Evolutionary conservation across 1,140 invertebrate genomes (phyloP), one percentile per base, ranked within the genome.

Genomic region (Trachymyrmex cornetzi): DNA sequence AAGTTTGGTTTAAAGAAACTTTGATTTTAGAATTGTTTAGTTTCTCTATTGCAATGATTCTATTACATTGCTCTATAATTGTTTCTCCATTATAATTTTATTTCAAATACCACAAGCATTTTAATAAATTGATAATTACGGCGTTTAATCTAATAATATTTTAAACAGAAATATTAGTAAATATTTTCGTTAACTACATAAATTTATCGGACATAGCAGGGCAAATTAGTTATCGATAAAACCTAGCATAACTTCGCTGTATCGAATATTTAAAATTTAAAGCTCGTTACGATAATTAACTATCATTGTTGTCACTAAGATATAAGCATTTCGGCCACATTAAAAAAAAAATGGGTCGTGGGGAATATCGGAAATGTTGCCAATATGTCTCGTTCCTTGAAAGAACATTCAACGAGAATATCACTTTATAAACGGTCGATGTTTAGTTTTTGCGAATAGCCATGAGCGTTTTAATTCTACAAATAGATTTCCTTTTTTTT

Each of bases 321-420:
- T 59, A 27, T 27, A 30, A 81, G 53, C 53, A 48, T 44, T 82
- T 82, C n/a, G 53, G 34, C 16, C 16, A 16, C 7, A 30, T 14
- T 44, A 22, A 3, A 24, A 22, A 22, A 59, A 19, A 82, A 82
- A 82, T 82, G 55, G 67, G 80, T 74, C 53, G 22, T 74, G 12
- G 19, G 19, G 19, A 82, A 59, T 82, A 82, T 82, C 53, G 80
- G 67, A 82, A 82, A 82, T 72, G 16, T 74, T 74, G 53, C 24
- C 80, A 82, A 82, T 74, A 72, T 24, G 24, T 82, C 30, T 30
- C 53, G 22, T 59, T 48, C 22, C 14, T 19, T 74, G 38, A 82
- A 82, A 82, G 66, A 72, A 72, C 53, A 82, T 74, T 82, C 53
- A 16, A 81, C 53, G 50, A 38, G 79, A 81, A 81, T 71, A 71